Evolutionary conservation across 2,797 vertebrate species (phyloP).

Genomic region (Natrix natrix): DNA sequence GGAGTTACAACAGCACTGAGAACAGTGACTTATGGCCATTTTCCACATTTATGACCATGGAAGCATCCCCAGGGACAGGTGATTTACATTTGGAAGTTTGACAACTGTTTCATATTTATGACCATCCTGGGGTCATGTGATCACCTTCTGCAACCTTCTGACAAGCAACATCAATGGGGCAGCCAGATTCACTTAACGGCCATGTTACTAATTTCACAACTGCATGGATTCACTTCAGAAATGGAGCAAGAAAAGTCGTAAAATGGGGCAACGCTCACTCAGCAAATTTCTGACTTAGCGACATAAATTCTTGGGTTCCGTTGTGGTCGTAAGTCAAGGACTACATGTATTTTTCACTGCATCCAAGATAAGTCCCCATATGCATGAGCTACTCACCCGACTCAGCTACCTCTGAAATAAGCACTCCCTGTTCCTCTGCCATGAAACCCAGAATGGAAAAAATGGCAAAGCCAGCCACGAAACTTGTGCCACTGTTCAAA

Average conservation of each 20-base stretch:
- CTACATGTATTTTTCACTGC: not conserved
- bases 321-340: too few species aligned
- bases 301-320: not conserved
- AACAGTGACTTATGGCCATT: too few species aligned
- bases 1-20: too few species aligned
- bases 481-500: conserved; percentile 90
- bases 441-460: conserved; percentile 95
- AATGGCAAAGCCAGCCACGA: conserved; percentile 89
- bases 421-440: conserved; percentile 86
- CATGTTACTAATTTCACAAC: not conserved
- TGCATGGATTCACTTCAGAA: not conserved
- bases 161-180: too few species aligned
- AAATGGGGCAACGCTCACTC: not conserved
- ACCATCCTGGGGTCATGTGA: too few species aligned
- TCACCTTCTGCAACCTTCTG: too few species aligned
- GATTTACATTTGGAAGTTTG: too few species aligned
- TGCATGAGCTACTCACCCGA: conserved; percentile 74
- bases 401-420: conserved; percentile 88
- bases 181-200: not conserved
- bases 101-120: too few species aligned
- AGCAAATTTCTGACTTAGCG: not conserved
- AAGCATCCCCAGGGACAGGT: too few species aligned
- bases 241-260: not conserved
- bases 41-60: too few species aligned
- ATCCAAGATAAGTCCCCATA: not conserved